Percentiles rank a stretch among this genome's conserved stretches.
phyloP scores from a whole-genome alignment of 2,113 vertebrate genomes.

The Dromiciops gliroides region DNA sequence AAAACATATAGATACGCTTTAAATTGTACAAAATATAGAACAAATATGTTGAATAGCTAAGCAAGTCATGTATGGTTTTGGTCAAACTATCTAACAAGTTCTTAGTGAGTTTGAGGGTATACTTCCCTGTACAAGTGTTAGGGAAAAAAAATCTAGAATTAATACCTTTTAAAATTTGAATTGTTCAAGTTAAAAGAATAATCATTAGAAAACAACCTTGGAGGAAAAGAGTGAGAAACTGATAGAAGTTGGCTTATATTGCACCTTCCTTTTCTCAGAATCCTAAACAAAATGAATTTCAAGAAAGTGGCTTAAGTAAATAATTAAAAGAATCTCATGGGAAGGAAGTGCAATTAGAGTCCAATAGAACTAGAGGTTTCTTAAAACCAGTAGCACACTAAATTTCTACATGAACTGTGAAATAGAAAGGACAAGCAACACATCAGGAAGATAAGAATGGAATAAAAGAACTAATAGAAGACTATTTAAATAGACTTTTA shows the following conservation, averaged over 20 bases:
- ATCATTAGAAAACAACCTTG: not conserved
- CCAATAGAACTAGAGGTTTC: not conserved
- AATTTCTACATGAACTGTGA: not conserved
- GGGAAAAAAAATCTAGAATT: not conserved
- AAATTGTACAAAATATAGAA: not conserved
- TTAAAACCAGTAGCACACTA: not conserved
- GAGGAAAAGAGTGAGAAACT: not conserved
- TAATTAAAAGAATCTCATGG: not conserved
- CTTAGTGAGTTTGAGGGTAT: not conserved
- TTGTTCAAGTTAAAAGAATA: not conserved
- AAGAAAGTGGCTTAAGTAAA: not conserved
- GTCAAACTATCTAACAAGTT: not conserved
- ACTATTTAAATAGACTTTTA: not conserved
- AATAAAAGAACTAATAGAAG: not conserved
- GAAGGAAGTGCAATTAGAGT: not conserved
- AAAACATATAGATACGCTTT: no score
- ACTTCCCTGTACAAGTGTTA: not conserved
- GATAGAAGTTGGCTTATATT: not conserved
- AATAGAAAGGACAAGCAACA: accelerated
- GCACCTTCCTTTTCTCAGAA: conserved; percentile 28
- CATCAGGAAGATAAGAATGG: not conserved
- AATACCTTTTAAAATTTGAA: not conserved
- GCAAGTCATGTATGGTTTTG: not conserved
- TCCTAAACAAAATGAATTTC: conserved; percentile 1
- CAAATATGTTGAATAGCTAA: not conserved